phyloP scores from a whole-genome alignment of 2,797 vertebrate species.

The Ataeniobius toweri region DNA sequence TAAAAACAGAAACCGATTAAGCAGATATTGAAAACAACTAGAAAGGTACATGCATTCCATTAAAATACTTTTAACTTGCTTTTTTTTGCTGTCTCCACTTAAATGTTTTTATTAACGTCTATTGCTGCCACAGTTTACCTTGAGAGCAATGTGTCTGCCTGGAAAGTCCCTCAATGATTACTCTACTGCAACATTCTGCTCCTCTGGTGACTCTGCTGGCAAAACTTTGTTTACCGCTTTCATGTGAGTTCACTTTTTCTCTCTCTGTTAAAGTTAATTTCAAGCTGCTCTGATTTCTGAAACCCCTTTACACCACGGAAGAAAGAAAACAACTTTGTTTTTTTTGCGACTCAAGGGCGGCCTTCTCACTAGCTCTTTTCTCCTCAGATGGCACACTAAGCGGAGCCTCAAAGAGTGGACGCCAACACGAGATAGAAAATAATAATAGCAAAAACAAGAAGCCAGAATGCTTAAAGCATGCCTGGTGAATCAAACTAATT shows the following conservation, averaged over 20 bases:
- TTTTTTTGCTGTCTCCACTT: not conserved
- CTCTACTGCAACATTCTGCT: conserved; percentile 29
- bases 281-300: conserved; percentile 44
- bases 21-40: not conserved
- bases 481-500: conserved; percentile 77
- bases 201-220: conserved; percentile 25
- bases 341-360: conserved; percentile 41
- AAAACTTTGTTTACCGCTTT: conserved; percentile 46
- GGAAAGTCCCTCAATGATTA: conserved; percentile 26
- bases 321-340: conserved; percentile 48
- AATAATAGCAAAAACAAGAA: conserved; percentile 71
- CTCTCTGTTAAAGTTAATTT: conserved; percentile 56
- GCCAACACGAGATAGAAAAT: conserved; percentile 51
- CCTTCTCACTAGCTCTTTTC: conserved; percentile 20
- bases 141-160: conserved; percentile 17
- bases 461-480: conserved; percentile 63
- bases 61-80: conserved; percentile 11
- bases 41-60: not conserved
- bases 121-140: conserved; percentile 10
- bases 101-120: conserved; percentile 7
- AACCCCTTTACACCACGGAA: conserved; percentile 41
- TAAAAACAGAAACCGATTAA: not conserved
- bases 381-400: conserved; percentile 53
- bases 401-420: conserved; percentile 55
- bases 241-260: conserved; percentile 49